phyloP scores from a whole-genome alignment of 2,797 vertebrate species.

The Clarias pachynema region DNA sequence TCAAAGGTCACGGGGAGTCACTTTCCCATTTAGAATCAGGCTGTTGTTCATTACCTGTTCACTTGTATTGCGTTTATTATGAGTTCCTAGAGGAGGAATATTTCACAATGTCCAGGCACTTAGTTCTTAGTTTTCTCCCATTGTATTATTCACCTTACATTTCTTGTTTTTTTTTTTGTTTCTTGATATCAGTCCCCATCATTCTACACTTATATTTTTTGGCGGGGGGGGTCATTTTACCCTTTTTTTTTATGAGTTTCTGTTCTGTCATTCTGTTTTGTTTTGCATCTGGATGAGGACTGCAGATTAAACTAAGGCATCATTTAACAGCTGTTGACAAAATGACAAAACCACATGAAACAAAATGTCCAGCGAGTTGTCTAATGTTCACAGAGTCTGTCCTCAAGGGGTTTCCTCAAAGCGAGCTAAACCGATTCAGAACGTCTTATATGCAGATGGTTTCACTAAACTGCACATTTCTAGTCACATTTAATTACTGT shows the following conservation, averaged over 20 bases:
- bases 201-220: neutral
- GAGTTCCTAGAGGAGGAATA: neutral
- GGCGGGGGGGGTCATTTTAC: neutral
- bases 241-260: neutral
- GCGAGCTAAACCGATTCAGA: conserved; percentile 8
- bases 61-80: conserved; percentile 4
- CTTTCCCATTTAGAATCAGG: neutral
- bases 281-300: neutral
- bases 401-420: conserved; percentile 10
- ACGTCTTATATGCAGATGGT: neutral
- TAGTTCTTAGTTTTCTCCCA: neutral
- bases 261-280: conserved; percentile 1
- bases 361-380: neutral
- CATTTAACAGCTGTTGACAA: conserved; percentile 3
- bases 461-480: conserved; percentile 11
- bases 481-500: conserved; percentile 11
- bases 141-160: neutral
- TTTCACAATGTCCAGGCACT: neutral
- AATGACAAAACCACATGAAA: neutral
- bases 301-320: neutral
- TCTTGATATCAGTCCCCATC: neutral
- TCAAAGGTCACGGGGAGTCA: conserved; percentile 18
- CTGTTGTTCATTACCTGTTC: neutral
- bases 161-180: neutral
- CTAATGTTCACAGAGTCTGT: neutral